Conservation (phyloP, 2,113 vertebrate species). For the Pogonocichla stellata region DNA sequence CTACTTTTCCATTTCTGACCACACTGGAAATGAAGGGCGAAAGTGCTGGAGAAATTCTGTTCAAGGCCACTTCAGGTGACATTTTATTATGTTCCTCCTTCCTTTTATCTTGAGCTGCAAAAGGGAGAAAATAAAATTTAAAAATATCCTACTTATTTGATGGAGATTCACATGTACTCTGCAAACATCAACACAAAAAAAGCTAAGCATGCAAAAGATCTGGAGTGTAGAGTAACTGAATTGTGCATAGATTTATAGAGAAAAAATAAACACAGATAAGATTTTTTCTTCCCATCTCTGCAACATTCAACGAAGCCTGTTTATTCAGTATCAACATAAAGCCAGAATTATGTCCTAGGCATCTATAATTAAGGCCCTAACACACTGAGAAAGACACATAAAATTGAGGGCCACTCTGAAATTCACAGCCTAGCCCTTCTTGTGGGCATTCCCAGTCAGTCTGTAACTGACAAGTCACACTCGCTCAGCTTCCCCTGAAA, state of each 20-base stretch:
- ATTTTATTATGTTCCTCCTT: constrained; percentile 77
- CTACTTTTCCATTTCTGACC: constrained; percentile 93
- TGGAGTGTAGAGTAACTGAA: background rate
- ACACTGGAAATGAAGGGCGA: constrained; percentile 91
- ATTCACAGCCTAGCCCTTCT: background rate
- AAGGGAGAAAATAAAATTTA: background rate
- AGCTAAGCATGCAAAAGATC: background rate
- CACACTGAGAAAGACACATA: background rate
- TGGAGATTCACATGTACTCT: background rate
- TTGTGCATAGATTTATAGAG: background rate
- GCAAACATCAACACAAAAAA: background rate
- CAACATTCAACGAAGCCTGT: background rate
- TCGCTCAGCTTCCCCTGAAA: background rate
- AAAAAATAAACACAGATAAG: background rate
- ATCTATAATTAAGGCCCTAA: background rate
- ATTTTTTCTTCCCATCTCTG: background rate
- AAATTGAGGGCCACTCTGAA: background rate
- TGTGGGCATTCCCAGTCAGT: background rate
- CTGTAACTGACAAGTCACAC: background rate
- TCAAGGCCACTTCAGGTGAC: constrained; percentile 93
- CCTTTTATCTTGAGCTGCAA: constrained; percentile 43
- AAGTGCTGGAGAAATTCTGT: constrained; percentile 91
- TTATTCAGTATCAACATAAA: background rate
- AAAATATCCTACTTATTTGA: background rate
- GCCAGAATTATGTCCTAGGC: background rate